Base-by-base conservation (phyloP, 2,888 invertebrate species). In the Polyommatus iphigenia region DNA sequence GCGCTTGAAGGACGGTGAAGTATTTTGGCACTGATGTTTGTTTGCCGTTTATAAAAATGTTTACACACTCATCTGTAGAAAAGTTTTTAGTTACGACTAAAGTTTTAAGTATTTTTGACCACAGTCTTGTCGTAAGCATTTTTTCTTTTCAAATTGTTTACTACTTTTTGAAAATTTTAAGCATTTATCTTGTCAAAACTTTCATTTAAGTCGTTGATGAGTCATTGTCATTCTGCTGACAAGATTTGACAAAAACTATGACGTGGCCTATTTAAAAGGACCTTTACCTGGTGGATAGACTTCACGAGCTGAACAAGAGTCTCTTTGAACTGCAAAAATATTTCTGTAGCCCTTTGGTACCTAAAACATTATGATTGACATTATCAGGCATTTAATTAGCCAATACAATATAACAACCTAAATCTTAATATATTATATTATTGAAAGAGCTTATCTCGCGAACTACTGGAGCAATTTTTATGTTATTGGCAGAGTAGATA, bases 21-120 rank as follows among this genome's bases (percentile, higher is more conserved):
- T 99, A 99, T 8, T 98, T 98, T 36, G 98, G 97, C 36, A 99
- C 99, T 80, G 96, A 91, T 0, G 99, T 97, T 75, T 97, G 95
- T 87, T 97, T 97, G 85, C 99, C 99, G 95, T 99, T 99, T 81
- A 99, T 97, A 90, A 98, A 99, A 96, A 95, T 98, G 96, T 83
- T 98, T 93, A 87, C 72, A 20, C 36, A 77, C 41, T 72, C 41
- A 6, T 20, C 15, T 6, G 18, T 75, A 18, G 50, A 29, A 54
- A 18, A 29, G 29, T 75, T 24, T 50, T 75, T 75, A 8, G 18
- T 29, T 29, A 1, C 50, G 7, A 20, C 24, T 24, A 59, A 41
- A n/a, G 20, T n/a, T 57, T 24, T 24, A 7, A 57, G 59, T 18
- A 62, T 24, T 71, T 59, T 41, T 8, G 41, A 72, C 15, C 18